Evolutionary conservation across 2,888 invertebrate species (phyloP), one percentile per base, ranked within the genome.

Genomic region (Scotopteryx bipunctaria): DNA sequence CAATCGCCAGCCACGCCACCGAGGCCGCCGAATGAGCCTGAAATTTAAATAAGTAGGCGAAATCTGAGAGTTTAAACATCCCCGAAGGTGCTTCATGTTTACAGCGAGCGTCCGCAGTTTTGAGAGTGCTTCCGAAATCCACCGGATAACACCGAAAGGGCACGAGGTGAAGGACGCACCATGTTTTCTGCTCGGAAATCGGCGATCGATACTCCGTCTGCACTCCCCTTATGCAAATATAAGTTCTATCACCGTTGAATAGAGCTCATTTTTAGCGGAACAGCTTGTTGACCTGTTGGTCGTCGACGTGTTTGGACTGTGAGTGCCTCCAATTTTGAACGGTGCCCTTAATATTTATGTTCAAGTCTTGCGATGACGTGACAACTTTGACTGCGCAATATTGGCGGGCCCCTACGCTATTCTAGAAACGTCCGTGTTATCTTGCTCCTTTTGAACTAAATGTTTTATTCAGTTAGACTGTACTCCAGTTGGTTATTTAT

Each of bases 151-250:
- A 69, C 62, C 47, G 54, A 71, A 87, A 87, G 87, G 87, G 78
- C 86, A 86, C 76, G 78, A 71, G 87, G 86, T 86, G 86, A 87
- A 86, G 86, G 87, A 85, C 87, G 81, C 71, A 49, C 59, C 57
- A 51, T 62, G 70, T 61, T 47, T 43, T 73, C 69, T 69, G 77
- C 70, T 67, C 69, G 73, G 60, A 66, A 69, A 67, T 67, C 49
- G 54, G 33, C 78, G 86, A 86, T 88, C 88, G 87, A 88, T 88
- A 86, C 70, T 45, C 36, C 41, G 70, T 70, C 66, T 62, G 55
- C 61, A 29, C 29, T 9, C 36, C 43, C 19, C 47, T 11, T 64
- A 56, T 50, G 51, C 67, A 45, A 72, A 69, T 52, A 51, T 47
- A 48, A 44, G 55, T 69, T 62, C 59, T 74, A 59, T 64, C 40